phyloP scores from a whole-genome alignment of 1,140 invertebrate genomes.

The Calephelis virginiensis region DNA sequence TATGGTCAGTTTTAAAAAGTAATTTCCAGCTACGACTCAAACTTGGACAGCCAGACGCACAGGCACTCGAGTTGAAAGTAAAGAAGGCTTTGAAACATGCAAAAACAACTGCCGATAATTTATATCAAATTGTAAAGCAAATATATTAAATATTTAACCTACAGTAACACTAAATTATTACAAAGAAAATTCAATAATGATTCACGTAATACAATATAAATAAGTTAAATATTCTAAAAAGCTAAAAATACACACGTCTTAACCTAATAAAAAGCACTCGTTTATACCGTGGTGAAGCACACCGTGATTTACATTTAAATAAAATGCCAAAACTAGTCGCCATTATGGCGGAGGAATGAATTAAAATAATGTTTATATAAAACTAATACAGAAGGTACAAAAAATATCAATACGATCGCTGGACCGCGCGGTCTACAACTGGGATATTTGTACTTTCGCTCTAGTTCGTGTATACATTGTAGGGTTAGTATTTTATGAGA shows the following conservation, averaged over 20 bases:
- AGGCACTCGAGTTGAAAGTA: slow-evolving; percentile 69
- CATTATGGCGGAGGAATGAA: slow-evolving; percentile 65
- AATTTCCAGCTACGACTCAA: slow-evolving; percentile 13
- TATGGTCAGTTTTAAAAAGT: slow-evolving; percentile 47
- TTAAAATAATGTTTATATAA: slow-evolving; percentile 58
- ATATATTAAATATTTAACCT: slow-evolving; percentile 78
- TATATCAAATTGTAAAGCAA: slow-evolving; percentile 70
- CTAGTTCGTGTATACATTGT: slow-evolving; percentile 58
- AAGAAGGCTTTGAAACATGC: slow-evolving; percentile 66
- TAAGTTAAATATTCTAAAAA: slow-evolving; percentile 79
- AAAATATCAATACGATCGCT: slow-evolving; percentile 60
- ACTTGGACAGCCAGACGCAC: slow-evolving; percentile 40
- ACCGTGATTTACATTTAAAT: slow-evolving; percentile 32
- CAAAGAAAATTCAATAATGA: slow-evolving; percentile 75
- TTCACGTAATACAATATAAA: slow-evolving; percentile 77
- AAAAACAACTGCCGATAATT: slow-evolving; percentile 71
- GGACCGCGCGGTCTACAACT: slow-evolving; percentile 33
- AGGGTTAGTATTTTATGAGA: slow-evolving; percentile 76
- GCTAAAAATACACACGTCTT: slow-evolving; percentile 77
- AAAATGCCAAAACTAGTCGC: slow-evolving; percentile 52
- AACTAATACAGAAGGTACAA: slow-evolving; percentile 73
- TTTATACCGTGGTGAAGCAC: slow-evolving; percentile 53
- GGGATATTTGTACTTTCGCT: slow-evolving; percentile 75
- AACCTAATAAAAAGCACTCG: slow-evolving; percentile 77
- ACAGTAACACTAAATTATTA: slow-evolving; percentile 75